Evolutionary conservation across 2,113 vertebrate genomes (phyloP), one percentile per base, ranked within the genome.

Genomic region (Archilochus colubris): DNA sequence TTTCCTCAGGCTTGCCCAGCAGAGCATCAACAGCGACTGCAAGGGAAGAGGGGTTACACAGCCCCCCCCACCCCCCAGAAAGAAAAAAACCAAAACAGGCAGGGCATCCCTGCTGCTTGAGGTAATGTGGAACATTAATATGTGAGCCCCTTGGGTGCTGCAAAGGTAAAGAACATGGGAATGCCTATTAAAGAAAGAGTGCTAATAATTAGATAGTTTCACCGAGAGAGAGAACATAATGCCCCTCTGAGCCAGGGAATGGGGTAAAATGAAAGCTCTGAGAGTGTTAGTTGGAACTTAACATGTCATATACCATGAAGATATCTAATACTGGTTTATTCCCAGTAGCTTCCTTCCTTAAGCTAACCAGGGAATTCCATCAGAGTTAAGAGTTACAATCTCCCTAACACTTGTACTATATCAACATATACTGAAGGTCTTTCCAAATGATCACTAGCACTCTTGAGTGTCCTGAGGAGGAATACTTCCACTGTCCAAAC

Each of bases 371-470:
- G 31, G 30, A 86, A 81, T 93, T 93, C 76, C 18, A 51, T 40
- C 48, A 67, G 17, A 63, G 36, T 67, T 94, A 69, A 94, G 51
- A 92, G 28, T 62, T 90, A 86, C 43, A 88, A 88, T 73, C 72
- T 55, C 46, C 31, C 70, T 89, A 59, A 86, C 22, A 48, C 80
- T 70, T 77, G 67, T 61, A 74, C 18, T 61, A 13, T 57, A 86
- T 46, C 48, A 85, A 6, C 17, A 18, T 63, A 6, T 50, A 72
- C 4, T 74, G 48, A 76, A 70, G 11, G 14, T 23, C 53, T 91
- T 94, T 84, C 61, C 75, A 79, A 20, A 2, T 51, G 74, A 74
- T 38, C 8, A 36, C 53, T 82, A 91, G 21, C 19, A 44, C 14
- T 61, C 33, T 28, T 83, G 33, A 82, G 61, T 50, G 8, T 72